Percentiles rank a stretch among this genome's conserved stretches.
Evolutionary conservation across 2,113 vertebrate genomes (phyloP).

Genomic region (Columba janthina): DNA sequence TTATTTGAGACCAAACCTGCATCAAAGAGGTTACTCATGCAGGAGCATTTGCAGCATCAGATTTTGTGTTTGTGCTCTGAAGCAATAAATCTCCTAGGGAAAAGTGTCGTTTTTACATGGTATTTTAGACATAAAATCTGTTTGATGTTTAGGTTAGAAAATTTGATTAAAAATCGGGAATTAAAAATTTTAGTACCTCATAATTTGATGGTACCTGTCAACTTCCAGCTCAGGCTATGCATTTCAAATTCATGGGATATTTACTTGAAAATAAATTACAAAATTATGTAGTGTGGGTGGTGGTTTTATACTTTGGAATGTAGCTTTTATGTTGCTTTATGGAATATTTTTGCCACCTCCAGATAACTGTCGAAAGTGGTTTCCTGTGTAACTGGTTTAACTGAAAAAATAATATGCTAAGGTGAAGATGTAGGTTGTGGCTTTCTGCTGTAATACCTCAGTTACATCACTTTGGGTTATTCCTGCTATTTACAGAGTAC

Average conservation of each 20-base stretch:
- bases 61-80: slow-evolving; percentile 18
- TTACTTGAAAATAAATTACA: slow-evolving; percentile 60
- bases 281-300: background rate
- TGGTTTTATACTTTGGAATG: background rate
- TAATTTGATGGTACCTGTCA: slow-evolving; percentile 67
- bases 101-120: slow-evolving; percentile 22
- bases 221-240: slow-evolving; percentile 22
- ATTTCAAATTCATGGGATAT: slow-evolving; percentile 63
- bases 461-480: slow-evolving; percentile 52
- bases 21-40: background rate
- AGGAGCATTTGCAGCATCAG: background rate
- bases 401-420: slow-evolving; percentile 45
- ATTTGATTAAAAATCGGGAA: slow-evolving; percentile 63
- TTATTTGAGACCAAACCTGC: background rate
- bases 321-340: slow-evolving; percentile 15
- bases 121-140: slow-evolving; percentile 56
- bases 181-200: slow-evolving; percentile 65
- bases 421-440: slow-evolving; percentile 22
- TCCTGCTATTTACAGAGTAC: slow-evolving; percentile 52
- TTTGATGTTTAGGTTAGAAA: slow-evolving; percentile 47
- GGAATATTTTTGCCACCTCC: slow-evolving; percentile 47
- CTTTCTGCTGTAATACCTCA: slow-evolving; percentile 41
- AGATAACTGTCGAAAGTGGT: slow-evolving; percentile 40
- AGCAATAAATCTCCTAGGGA: slow-evolving; percentile 15
- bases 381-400: slow-evolving; percentile 67